A percentile compares a stretch with the other conserved stretches of the same genome.
Evolutionary conservation across 1,140 invertebrate species (phyloP).

Genomic region (Dinothrombium tinctorium): DNA sequence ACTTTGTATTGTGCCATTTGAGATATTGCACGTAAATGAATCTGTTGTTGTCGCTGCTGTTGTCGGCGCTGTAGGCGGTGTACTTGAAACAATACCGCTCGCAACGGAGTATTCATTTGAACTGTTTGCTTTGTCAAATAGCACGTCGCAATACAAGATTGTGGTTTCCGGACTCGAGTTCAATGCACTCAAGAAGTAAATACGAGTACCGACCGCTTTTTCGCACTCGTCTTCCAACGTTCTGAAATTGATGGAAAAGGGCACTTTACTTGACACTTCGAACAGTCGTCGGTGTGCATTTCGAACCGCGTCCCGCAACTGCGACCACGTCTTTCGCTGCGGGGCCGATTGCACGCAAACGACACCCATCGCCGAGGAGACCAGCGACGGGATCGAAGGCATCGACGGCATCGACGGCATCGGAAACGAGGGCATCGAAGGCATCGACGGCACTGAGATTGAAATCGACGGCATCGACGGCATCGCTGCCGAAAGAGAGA

Average conservation of each 20-base stretch:
- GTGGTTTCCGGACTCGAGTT: slow-evolving; percentile 65
- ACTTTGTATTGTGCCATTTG: no score
- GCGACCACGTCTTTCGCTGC: slow-evolving; percentile 6
- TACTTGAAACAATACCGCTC: no score
- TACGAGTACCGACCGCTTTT: slow-evolving; percentile 26
- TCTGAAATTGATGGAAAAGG: slow-evolving; percentile 51
- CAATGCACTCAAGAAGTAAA: slow-evolving; percentile 68
- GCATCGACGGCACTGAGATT: background rate
- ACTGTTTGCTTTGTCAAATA: no score
- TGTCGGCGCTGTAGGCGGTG: slow-evolving; percentile 18
- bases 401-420: slow-evolving; percentile 16
- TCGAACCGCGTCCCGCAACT: slow-evolving; percentile 6
- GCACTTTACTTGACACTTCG: slow-evolving; percentile 23
- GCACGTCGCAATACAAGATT: slow-evolving; percentile 54
- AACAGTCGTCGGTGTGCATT: slow-evolving; percentile 1
- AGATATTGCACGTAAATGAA: no score
- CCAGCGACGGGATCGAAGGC: slow-evolving; percentile 13
- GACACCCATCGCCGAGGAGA: slow-evolving; percentile 2
- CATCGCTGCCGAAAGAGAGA: slow-evolving; percentile 6
- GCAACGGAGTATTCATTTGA: no score
- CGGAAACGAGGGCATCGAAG: slow-evolving; percentile 1
- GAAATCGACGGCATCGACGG: slow-evolving; percentile 2
- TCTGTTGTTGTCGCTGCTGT: background rate
- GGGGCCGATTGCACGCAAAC: background rate
- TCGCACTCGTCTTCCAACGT: background rate